Base-by-base conservation (phyloP, 2,797 vertebrate genomes). In the Mionectes olivaceus region DNA sequence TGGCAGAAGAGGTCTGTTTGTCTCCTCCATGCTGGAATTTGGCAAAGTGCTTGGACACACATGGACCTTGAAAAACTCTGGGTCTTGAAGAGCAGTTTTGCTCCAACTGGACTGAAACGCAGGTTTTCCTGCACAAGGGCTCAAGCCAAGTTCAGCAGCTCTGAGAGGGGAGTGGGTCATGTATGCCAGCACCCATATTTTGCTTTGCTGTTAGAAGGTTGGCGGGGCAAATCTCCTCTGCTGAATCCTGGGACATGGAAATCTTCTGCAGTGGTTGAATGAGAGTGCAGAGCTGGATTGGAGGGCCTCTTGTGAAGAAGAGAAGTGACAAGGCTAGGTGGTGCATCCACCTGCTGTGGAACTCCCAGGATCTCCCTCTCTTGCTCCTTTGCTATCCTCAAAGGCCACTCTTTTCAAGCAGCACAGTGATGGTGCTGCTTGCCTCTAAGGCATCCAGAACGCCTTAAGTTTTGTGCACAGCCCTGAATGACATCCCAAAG, bases 401-500 rank as follows among this genome's bases (percentile, higher is more conserved):
- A 13, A 86, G 73, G 28, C 61, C 50, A 32, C 14, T 64, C 19
- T 68, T 88, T 60, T 55, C 2, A 4, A 68, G 57, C n/a, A 88
- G 43, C 32, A n/a, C 55, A 73, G 6, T 2, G 10, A 32, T 52
- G 33, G 11, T 79, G 59, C 33, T 78, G n/a, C 67, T 86, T 82
- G 25, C 77, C 52, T 79, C 47, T 73, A 53, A 65, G 77, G 59
- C 50, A 60, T 47, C 25, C 60, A 77, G 49, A 87, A 15, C 0
- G 5, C 65, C 60, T 73, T 77, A 49, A n/a, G 27, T 80, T 74
- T 52, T 80, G 24, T 64, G 14, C 1, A 1, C 49, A 64, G 49
- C n/a, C 50, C 68, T 60, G 64, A 83, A 49, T 65, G 61, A 75
- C 41, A 55, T 60, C 68, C 37, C 61, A 83, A 78, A 94, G 68